These are phyloP conservation scores for Andrena minutula DNA, from an alignment of 2,888 invertebrate genomes.

Conservation along the genomic window DNA sequence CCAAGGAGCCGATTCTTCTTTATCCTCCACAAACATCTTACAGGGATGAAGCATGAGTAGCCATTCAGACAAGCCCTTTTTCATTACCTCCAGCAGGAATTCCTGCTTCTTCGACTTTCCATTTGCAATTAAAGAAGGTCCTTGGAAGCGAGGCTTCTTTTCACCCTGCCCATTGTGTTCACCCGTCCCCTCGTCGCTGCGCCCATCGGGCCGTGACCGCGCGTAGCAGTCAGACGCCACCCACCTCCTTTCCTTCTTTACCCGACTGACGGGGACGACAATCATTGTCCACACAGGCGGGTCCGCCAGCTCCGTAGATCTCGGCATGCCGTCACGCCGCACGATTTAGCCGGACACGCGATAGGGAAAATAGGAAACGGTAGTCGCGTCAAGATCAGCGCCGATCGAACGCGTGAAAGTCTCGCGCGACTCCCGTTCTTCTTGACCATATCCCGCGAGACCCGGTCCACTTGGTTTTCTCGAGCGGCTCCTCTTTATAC, in stretches of 20 bases:
- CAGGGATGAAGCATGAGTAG: background rate
- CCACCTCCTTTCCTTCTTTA: background rate
- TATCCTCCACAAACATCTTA: no score
- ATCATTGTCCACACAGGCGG: constrained; percentile 1
- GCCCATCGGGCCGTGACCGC: constrained; percentile 19
- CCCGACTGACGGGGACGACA: constrained; percentile 1
- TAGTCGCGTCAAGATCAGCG: constrained; percentile 49
- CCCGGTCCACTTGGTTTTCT: constrained; percentile 38
- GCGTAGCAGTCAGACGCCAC: background rate
- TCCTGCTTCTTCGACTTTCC: constrained; percentile 26
- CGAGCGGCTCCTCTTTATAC: constrained; percentile 24
- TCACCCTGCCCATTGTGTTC: constrained; percentile 5
- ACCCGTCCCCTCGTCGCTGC: background rate
- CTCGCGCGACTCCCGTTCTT: constrained; percentile 52
- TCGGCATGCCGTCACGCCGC: background rate
- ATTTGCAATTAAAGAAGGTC: constrained; percentile 10
- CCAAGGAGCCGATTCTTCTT: no score
- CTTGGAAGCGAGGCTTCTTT: constrained; percentile 33
- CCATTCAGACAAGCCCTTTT: background rate
- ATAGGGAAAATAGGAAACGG: constrained; percentile 66
- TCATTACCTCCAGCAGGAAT: background rate
- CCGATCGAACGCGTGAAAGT: constrained; percentile 72
- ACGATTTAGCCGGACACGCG: constrained; percentile 7
- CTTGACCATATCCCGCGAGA: constrained; percentile 18
- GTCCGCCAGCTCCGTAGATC: background rate